phyloP scores from a whole-genome alignment of 2,113 vertebrate genomes.

The Ophiodon elongatus region DNA sequence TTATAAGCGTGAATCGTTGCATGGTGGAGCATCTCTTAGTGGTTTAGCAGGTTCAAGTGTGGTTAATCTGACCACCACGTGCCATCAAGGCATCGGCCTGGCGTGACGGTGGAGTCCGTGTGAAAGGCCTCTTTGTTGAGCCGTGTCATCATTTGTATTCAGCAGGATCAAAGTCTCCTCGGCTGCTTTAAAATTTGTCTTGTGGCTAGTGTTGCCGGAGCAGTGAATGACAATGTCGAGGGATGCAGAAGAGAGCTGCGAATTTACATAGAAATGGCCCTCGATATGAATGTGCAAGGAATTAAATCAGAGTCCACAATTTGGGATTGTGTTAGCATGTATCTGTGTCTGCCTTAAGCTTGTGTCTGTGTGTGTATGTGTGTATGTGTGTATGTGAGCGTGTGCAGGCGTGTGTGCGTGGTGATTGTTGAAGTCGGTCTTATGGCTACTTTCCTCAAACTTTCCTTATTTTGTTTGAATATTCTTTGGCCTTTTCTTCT shows the following conservation, averaged over 20 bases:
- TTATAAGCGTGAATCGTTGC: background rate
- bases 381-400: slow-evolving; percentile 3
- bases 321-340: slow-evolving; percentile 38
- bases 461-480: background rate
- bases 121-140: slow-evolving; percentile 66
- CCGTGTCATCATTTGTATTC: slow-evolving; percentile 74
- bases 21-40: background rate
- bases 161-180: slow-evolving; percentile 66
- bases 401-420: background rate
- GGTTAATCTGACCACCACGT: slow-evolving; percentile 53
- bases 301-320: slow-evolving; percentile 48
- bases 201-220: slow-evolving; percentile 48
- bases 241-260: slow-evolving; percentile 53
- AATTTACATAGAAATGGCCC: slow-evolving; percentile 76
- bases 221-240: slow-evolving; percentile 61
- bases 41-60: slow-evolving; percentile 39
- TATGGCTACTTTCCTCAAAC: background rate
- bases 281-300: slow-evolving; percentile 49
- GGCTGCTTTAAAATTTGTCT: slow-evolving; percentile 54
- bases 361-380: background rate
- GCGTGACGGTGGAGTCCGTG: slow-evolving; percentile 24
- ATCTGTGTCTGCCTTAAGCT: slow-evolving; percentile 1
- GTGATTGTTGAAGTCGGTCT: background rate
- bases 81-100: slow-evolving; percentile 34
- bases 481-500: background rate